Conservation (phyloP, 2,888 invertebrate genomes). For the Eugnorisma glareosa region DNA sequence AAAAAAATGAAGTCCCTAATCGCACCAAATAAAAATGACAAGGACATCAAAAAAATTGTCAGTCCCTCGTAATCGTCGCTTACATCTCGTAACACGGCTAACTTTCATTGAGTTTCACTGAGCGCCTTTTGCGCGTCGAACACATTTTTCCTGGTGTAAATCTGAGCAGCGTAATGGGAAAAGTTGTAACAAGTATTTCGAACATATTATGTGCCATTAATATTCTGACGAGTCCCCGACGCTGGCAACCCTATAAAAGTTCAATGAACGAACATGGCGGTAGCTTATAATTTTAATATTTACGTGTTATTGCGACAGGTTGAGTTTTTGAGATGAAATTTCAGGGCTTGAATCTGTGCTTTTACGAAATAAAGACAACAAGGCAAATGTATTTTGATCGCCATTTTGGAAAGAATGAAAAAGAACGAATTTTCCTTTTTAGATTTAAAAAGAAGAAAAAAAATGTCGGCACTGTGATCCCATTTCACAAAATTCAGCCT, state of each 20-base stretch:
- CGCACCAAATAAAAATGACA: conserved; percentile 11
- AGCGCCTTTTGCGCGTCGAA: conserved; percentile 78
- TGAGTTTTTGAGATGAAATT: neutral
- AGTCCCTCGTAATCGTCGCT: conserved; percentile 63
- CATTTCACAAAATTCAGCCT: conserved; percentile 9
- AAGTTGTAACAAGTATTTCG: conserved; percentile 90
- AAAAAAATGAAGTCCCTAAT: conserved; percentile 8
- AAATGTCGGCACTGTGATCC: neutral
- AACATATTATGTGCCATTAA: conserved; percentile 89
- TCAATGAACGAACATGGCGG: conserved; percentile 80
- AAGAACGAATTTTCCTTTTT: neutral
- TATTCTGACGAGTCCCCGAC: conserved; percentile 86
- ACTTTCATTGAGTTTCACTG: conserved; percentile 82
- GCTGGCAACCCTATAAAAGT: conserved; percentile 84
- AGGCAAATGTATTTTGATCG: neutral
- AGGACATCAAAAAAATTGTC: conserved; percentile 61
- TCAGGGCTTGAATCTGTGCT: neutral
- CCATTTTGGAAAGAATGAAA: neutral
- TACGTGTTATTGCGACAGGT: conserved; percentile 53
- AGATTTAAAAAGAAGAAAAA: neutral
- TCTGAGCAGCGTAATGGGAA: conserved; percentile 88
- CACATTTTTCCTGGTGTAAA: conserved; percentile 85
- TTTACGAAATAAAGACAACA: neutral
- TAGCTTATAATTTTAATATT: conserved; percentile 75
- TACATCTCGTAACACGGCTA: conserved; percentile 74